Percentiles rank a stretch among this genome's conserved stretches.
Conservation (phyloP, 2,888 invertebrate species). For the Aspidiotus destructor region DNA sequence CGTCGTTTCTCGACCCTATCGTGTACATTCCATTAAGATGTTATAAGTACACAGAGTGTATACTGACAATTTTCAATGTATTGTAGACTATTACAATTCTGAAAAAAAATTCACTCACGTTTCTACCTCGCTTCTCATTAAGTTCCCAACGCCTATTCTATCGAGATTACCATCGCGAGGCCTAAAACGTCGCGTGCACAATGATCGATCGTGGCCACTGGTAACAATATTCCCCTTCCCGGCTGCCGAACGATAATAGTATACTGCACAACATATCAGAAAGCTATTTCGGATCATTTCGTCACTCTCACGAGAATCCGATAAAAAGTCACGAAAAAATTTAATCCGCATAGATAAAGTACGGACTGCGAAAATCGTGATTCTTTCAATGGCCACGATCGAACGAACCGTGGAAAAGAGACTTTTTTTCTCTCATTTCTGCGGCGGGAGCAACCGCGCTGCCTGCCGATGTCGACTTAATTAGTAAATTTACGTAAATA, state of each 20-base stretch:
- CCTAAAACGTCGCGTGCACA: slow-evolving; percentile 18
- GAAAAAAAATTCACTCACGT: slow-evolving; percentile 10
- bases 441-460: neutral
- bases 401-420: slow-evolving; percentile 13
- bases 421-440: slow-evolving; percentile 2
- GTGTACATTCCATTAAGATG: slow-evolving; percentile 13
- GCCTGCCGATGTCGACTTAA: slow-evolving; percentile 2
- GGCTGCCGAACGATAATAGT: neutral
- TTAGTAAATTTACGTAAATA: slow-evolving; percentile 1
- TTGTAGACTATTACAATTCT: neutral
- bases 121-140: slow-evolving; percentile 5
- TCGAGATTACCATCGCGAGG: slow-evolving; percentile 13
- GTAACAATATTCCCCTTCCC: neutral
- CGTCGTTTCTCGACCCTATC: neutral
- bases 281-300: slow-evolving; percentile 6
- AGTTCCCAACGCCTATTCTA: slow-evolving; percentile 16
- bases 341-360: neutral
- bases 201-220: slow-evolving; percentile 15
- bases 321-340: slow-evolving; percentile 20
- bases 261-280: slow-evolving; percentile 3
- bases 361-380: slow-evolving; percentile 6
- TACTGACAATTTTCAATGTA: slow-evolving; percentile 11
- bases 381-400: slow-evolving; percentile 6
- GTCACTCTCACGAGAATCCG: slow-evolving; percentile 16
- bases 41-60: neutral